These are phyloP conservation scores for Calcarius lapponicus DNA, from an alignment of 2,797 vertebrate species.

Conservation along the genomic window DNA sequence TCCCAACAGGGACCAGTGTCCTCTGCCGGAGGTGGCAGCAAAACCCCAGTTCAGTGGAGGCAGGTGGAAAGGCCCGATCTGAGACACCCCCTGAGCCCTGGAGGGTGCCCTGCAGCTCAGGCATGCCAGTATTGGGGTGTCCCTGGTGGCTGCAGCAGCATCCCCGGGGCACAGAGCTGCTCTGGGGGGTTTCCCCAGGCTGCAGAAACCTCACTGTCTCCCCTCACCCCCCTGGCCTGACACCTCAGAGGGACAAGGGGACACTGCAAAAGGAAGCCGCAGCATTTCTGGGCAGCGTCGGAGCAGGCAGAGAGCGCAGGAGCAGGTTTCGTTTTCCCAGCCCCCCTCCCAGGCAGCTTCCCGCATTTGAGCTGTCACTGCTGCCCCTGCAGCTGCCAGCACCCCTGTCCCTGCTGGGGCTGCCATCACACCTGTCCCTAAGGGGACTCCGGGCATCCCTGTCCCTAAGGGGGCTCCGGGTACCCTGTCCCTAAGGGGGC, in stretches of 20 bases:
- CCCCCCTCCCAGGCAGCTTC: neutral
- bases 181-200: neutral
- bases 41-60: neutral
- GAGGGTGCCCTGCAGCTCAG: neutral
- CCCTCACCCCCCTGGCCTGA: neutral
- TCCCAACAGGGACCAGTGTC: neutral
- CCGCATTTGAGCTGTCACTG: neutral
- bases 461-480: no score
- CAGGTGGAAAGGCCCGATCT: neutral
- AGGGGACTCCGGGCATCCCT: neutral
- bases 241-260: neutral
- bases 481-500: accelerated
- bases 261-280: neutral
- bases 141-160: neutral
- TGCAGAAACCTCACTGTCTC: neutral
- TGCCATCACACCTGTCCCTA: neutral
- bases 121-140: neutral
- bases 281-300: neutral
- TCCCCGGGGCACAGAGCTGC: neutral
- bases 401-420: neutral
- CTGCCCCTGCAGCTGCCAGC: neutral
- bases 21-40: neutral
- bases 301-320: neutral
- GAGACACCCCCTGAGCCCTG: neutral
- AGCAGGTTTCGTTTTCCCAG: neutral